Evolutionary conservation across 2,888 invertebrate genomes (phyloP), one percentile per base, ranked within the genome.

Genomic region (Heteromurus nitidus): DNA sequence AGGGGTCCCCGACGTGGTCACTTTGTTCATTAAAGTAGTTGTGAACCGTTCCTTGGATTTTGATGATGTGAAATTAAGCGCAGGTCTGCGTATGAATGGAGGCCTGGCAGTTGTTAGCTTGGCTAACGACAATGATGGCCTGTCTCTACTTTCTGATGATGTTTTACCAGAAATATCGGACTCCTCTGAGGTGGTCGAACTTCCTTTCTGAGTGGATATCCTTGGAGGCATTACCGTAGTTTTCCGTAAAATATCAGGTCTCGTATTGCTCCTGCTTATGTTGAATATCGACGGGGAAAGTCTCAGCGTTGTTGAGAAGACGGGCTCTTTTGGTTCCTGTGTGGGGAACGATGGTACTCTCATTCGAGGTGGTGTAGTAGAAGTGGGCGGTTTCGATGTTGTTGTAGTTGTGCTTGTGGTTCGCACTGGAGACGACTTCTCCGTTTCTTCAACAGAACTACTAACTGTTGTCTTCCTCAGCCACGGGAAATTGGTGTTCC

Each of bases 401-500:
- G 83, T 77, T 5, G 80, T 80, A n/a, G 83, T 60, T 22, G 69
- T 58, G 0, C 68, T 31, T 20, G 79, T 73, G n/a, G 79, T 70
- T n/a, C 80, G 47, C 11, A n/a, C n/a, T n/a, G 62, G 16, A 0
- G 70, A 72, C 11, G 28, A 13, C 22, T 50, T 69, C 24, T 75
- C 75, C 7, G 62, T 36, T 30, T 53, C 67, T 42, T 70, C 76
- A 2, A 58, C n/a, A 9, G 84, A 77, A 13, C 81, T 77, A 0
- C 65, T 76, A 9, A 80, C 82, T 0, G 83, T 76, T 11, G 83
- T 60, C 22, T 85, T 80, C 42, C 85, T 65, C 11, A 69, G 70
- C 87, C 87, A 87, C 0, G 87, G 87, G 22, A 82, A 82, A 36
- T 85, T 79, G 5, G 70, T 80, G 0, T 73, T 69, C 9, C 81